Percentiles rank a stretch among this genome's conserved stretches.
These are phyloP conservation scores for Campaea margaritaria DNA, from an alignment of 2,888 invertebrate genomes.

Conservation along the genomic window DNA sequence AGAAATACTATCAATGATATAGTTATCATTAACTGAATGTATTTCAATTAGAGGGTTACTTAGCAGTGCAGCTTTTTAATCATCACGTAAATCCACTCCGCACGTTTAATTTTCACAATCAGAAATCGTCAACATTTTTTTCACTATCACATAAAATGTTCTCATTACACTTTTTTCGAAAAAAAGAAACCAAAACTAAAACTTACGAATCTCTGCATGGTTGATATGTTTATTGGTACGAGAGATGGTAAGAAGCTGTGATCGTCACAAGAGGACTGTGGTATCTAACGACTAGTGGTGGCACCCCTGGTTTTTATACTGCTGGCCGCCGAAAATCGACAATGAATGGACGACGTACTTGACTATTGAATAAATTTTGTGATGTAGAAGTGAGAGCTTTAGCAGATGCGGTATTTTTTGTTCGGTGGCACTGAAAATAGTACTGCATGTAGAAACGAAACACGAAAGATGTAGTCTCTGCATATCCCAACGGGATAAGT, in stretches of 20 bases:
- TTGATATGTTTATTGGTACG: slow-evolving; percentile 51
- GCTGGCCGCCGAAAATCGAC: slow-evolving; percentile 63
- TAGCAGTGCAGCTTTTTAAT: not conserved
- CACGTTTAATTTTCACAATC: not conserved
- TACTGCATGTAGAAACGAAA: too few relatives aligned
- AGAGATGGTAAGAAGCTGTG: slow-evolving; percentile 38
- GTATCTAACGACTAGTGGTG: slow-evolving; percentile 66
- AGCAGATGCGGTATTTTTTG: slow-evolving; percentile 50
- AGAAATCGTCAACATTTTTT: not conserved
- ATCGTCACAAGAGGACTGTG: slow-evolving; percentile 53
- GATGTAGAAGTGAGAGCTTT: slow-evolving; percentile 50
- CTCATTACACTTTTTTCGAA: slow-evolving; percentile 1
- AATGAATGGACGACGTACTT: slow-evolving; percentile 68
- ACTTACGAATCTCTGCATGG: slow-evolving; percentile 79
- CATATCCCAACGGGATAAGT: too few relatives aligned
- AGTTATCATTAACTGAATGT: too few relatives aligned
- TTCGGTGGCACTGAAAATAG: too few relatives aligned
- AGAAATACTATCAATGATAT: too few relatives aligned
- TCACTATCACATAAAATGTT: slow-evolving; percentile 17
- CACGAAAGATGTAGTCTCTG: too few relatives aligned
- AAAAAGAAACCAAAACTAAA: slow-evolving; percentile 43
- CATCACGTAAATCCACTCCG: not conserved
- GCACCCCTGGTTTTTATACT: slow-evolving; percentile 65
- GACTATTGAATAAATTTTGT: slow-evolving; percentile 54
- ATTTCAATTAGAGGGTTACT: too few relatives aligned